Base-by-base conservation (phyloP, 2,113 vertebrate genomes). In the Pyxicephalus adspersus region DNA sequence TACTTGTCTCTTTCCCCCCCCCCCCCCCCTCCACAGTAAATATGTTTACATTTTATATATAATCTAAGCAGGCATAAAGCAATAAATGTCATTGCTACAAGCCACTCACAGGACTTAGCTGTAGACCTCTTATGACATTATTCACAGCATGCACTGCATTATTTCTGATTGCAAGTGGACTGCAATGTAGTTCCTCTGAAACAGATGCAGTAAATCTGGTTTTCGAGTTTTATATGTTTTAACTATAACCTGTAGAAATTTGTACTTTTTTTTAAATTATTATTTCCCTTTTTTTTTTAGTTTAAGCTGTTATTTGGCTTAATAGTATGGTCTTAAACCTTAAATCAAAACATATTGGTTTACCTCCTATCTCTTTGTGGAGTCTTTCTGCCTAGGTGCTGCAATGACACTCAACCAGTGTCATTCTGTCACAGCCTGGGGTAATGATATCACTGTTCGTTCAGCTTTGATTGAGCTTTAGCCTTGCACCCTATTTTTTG, bases 341-440 rank as follows among this genome's bases (percentile, higher is more conserved):
- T 13, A 73, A n/a, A 28, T 28, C 26, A 16, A 31, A 50, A 1
- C 26, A 1, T 19, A 29, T 9, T 25, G 38, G 7, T 22, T 13
- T 61, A 2, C 23, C 45, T 0, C 50, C 22, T 26, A 26, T 18
- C n/a, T 22, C 45, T 15, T 51, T 68, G 13, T 31, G 26, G 19
- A 55, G 23, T n/a, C 68, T 57, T 64, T 60, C 28, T 76, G 60
- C 74, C 50, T n/a, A 28, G 31, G 58, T 28, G 7, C 73, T 63
- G 57, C 60, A 76, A 50, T 29, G 23, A 64, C 28, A 34, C 20
- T 38, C 71, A 64, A 61, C 31, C 60, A 51, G 60, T 76, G 31
- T 76, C 60, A 64, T 29, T 54, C 51, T 55, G 50, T 55, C 51
- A 29, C 18, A 19, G 5, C 20, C 45, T 28, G 18, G n/a, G n/a